These are phyloP conservation scores for Tadarida brasiliensis DNA, from an alignment of 2,797 vertebrate genomes.

Conservation along the genomic window DNA sequence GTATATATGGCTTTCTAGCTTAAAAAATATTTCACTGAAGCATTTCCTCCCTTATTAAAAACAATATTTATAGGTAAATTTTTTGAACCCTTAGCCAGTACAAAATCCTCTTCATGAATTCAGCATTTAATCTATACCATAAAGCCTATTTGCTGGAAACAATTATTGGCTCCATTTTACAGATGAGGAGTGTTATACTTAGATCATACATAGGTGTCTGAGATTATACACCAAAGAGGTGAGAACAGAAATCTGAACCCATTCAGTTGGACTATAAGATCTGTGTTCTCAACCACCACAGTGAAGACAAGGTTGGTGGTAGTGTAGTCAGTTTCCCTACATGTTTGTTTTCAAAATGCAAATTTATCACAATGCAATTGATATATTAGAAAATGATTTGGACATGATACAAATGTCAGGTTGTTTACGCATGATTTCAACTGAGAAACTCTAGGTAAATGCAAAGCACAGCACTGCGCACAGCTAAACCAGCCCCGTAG, in stretches of 20 bases:
- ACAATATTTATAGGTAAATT: not conserved
- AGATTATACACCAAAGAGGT: not conserved
- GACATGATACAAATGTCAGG: not conserved
- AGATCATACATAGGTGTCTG: not conserved
- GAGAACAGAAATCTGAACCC: not conserved
- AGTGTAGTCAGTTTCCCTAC: not conserved
- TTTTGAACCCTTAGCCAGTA: not conserved
- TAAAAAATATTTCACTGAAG: not conserved
- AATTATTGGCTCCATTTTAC: not conserved
- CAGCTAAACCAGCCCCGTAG: not conserved
- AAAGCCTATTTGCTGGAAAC: not conserved
- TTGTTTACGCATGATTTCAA: not conserved
- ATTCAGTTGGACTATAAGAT: fast-evolving
- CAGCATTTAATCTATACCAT: not conserved
- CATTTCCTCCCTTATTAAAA: not conserved
- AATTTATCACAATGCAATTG: not conserved
- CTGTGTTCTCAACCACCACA: not conserved
- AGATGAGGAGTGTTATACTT: not conserved
- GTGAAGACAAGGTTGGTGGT: too few species aligned
- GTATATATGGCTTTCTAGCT: not conserved
- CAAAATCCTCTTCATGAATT: not conserved
- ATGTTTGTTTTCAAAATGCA: not conserved
- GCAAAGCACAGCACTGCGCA: not conserved
- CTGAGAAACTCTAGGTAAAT: not conserved
- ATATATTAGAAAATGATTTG: not conserved